phyloP scores from a whole-genome alignment of 2,113 vertebrate genomes.

The Passerina amoena region DNA sequence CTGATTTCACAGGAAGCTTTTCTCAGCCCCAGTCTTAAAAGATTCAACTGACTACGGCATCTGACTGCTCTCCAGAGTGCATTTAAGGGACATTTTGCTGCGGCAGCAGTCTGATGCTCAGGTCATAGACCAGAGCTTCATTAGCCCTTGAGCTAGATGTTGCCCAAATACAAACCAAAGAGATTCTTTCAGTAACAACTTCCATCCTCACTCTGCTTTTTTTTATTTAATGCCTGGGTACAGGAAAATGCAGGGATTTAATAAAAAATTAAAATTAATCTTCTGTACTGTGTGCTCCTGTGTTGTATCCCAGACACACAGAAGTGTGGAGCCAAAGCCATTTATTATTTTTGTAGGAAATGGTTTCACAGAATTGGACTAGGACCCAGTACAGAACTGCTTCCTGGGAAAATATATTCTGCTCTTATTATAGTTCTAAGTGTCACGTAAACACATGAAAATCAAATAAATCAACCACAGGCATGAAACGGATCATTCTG shows the following conservation, averaged over 20 bases:
- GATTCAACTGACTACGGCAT: not conserved
- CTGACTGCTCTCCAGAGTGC: not conserved
- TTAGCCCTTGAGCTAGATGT: not conserved
- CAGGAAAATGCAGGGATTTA: not conserved
- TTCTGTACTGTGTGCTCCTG: not conserved
- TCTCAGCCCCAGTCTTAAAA: not conserved
- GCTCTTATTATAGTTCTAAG: conserved; percentile 15
- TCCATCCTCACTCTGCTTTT: not conserved
- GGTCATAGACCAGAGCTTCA: conserved; percentile 19
- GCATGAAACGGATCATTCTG: conserved; percentile 5
- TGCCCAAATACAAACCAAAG: conserved; percentile 1
- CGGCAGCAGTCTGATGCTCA: not conserved
- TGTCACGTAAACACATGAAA: conserved; percentile 21
- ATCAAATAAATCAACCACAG: conserved; percentile 8
- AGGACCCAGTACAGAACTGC: not conserved
- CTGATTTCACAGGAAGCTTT: not conserved
- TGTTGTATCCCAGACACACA: not conserved
- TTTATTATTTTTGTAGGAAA: conserved; percentile 23
- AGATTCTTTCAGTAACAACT: not conserved
- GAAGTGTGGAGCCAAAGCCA: not conserved
- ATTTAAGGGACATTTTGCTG: conserved; percentile 32
- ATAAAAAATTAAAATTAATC: not conserved
- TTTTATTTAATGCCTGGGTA: not conserved
- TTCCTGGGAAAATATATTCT: conserved; percentile 34
- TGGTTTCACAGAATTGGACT: not conserved